Percentiles rank a stretch among this genome's conserved stretches.
Conservation (phyloP, 2,113 vertebrate species). For the Phainopepla nitens region DNA sequence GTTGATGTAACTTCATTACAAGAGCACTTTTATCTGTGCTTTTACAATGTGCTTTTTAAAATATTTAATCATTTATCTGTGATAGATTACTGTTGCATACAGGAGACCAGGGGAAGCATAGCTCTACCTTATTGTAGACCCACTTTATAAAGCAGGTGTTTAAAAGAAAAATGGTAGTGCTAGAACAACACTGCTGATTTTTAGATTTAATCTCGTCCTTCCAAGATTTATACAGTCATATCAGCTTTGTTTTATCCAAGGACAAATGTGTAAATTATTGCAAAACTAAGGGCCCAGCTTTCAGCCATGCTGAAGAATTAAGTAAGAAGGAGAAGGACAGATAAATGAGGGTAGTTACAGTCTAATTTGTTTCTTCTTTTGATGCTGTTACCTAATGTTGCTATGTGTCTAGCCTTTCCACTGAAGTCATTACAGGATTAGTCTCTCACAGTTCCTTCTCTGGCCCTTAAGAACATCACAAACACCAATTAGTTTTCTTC, state of each 20-base stretch:
- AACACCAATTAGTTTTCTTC: neutral
- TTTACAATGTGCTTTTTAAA: neutral
- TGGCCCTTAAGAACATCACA: neutral
- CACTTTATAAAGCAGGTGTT: neutral
- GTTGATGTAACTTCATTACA: neutral
- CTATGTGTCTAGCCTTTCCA: neutral
- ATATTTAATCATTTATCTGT: neutral
- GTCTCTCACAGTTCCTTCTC: neutral
- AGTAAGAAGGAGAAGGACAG: neutral
- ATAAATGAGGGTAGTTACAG: neutral
- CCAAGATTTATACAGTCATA: neutral
- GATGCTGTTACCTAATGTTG: neutral
- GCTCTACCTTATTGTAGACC: neutral
- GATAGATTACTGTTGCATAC: neutral
- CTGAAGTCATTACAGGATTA: neutral
- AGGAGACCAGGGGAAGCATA: neutral
- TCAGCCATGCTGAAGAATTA: neutral
- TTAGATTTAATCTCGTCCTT: neutral
- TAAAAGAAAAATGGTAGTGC: neutral
- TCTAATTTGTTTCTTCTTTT: neutral
- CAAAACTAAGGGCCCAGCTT: neutral
- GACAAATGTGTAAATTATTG: neutral
- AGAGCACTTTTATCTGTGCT: neutral
- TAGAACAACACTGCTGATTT: neutral
- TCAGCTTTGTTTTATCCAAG: neutral